Conservation (phyloP, 92 coral and sea anemone genomes). For the Hydrozoanthus gracilis region DNA sequence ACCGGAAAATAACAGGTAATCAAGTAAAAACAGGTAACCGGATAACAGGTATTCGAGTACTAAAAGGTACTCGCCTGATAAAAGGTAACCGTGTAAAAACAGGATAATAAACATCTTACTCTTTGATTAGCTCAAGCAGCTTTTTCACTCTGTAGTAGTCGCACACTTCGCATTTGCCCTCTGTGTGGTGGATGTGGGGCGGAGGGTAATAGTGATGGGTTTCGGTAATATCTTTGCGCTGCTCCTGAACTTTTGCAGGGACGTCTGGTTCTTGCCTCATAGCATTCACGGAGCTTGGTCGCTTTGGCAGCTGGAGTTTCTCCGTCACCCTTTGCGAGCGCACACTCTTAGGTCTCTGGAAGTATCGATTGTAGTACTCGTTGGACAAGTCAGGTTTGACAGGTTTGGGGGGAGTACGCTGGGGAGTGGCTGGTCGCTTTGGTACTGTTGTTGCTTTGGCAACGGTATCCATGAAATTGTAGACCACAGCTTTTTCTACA, state of each 20-base stretch:
- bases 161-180: conserved; percentile 88
- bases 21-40: too few species aligned
- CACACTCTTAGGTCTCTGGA: conserved; percentile 84
- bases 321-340: conserved; percentile 84
- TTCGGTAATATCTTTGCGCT: conserved; percentile 54
- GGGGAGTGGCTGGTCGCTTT: conserved; percentile 41
- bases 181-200: conserved; percentile 78
- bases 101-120: conserved; percentile 44
- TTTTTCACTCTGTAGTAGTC: conserved; percentile 81
- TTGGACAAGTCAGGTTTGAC: conserved; percentile 68
- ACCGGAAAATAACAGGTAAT: too few species aligned
- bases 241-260: conserved; percentile 40
- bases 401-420: conserved; percentile 48
- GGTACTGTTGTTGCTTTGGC: conserved; percentile 68
- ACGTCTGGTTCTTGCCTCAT: conserved; percentile 47
- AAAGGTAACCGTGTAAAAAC: too few species aligned
- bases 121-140: conserved; percentile 76
- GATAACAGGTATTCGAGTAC: too few species aligned
- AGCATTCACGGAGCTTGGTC: conserved; percentile 80
- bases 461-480: conserved; percentile 82
- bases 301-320: conserved; percentile 72
- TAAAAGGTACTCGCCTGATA: too few species aligned
- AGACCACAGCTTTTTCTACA: conserved; percentile 86
- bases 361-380: conserved; percentile 60
- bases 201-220: conserved; percentile 53